Base-by-base conservation (phyloP, 2,888 invertebrate genomes). In the Scelioninae gen. 1 region DNA sequence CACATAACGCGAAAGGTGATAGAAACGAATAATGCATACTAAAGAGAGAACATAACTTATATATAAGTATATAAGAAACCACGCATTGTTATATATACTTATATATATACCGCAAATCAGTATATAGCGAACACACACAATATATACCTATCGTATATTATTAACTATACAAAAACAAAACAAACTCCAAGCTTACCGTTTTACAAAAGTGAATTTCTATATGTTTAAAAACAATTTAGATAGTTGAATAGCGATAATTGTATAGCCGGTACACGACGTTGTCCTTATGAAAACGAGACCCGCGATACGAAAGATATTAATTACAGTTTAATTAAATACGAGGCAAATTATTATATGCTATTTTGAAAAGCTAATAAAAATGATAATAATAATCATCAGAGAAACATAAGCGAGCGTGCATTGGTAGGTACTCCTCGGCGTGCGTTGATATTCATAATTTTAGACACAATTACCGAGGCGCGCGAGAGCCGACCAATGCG, bases 141-240 rank as follows among this genome's bases (percentile, higher is more conserved):
- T 65, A 71, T 63, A 65, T 71, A 82, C 77, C 76, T 68, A 77
- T 77, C 68, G 71, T 71, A 82, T 51, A 82, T 82, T 11, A 66
- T 4, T 75, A 75, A 79, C 63, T 76, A 72, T 72, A 65, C 34
- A 43, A 77, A 15, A 77, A 60, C 77, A 15, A 77, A 60, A 80
- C 76, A 77, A 80, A 82, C 78, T 82, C 79, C 76, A 82, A 80
- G 79, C 83, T 83, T 80, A 84, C 74, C 69, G 79, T 82, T 82
- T 82, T 77, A 79, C 82, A 78, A 71, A 82, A 82, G 62, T 79
- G 76, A 84, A 84, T 84, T 82, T 82, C 84, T 84, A 76, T 84
- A 84, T 81, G 81, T 84, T 78, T 71, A 71, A 82, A 82, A 55
- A 82, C 56, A 79, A 81, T 84, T 76, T 82, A 84, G 69, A 60